Percentiles rank a stretch among this genome's conserved stretches.
phyloP scores from a whole-genome alignment of 2,113 vertebrate genomes.

The Epinephelus cyanopodus region DNA sequence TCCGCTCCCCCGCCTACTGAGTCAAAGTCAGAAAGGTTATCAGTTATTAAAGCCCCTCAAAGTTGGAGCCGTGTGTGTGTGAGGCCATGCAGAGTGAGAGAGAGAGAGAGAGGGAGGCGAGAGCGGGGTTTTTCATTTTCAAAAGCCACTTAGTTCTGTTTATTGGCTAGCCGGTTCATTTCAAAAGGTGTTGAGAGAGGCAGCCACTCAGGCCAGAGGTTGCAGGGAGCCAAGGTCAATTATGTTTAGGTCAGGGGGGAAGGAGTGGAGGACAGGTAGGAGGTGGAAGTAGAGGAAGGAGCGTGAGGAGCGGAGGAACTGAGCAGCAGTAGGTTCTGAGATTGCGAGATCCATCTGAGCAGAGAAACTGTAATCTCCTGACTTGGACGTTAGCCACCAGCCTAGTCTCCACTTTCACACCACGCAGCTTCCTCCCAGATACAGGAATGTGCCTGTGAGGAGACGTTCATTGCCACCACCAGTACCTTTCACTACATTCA shows the following conservation, averaged over 20 bases:
- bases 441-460: slow-evolving; percentile 26
- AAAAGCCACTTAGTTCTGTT: slow-evolving; percentile 70
- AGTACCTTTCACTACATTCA: slow-evolving; percentile 29
- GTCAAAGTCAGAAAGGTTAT: slow-evolving; percentile 74
- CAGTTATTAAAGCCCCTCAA: slow-evolving; percentile 70
- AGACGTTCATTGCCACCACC: slow-evolving; percentile 30
- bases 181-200: slow-evolving; percentile 75
- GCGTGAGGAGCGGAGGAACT: slow-evolving; percentile 19
- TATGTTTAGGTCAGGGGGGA: slow-evolving; percentile 15
- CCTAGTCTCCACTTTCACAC: slow-evolving; percentile 56
- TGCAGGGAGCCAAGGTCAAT: slow-evolving; percentile 59
- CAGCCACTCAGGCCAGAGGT: slow-evolving; percentile 59
- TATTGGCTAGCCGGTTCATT: slow-evolving; percentile 66
- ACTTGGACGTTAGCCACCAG: slow-evolving; percentile 69
- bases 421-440: slow-evolving; percentile 40
- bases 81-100: slow-evolving; percentile 41
- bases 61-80: slow-evolving; percentile 60
- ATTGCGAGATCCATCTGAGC: slow-evolving; percentile 34
- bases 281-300: slow-evolving; percentile 8
- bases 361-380: slow-evolving; percentile 67
- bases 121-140: slow-evolving; percentile 48
- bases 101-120: slow-evolving; percentile 44
- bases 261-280: slow-evolving; percentile 19
- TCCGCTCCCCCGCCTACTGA: slow-evolving; percentile 49
- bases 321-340: slow-evolving; percentile 28